Evolutionary conservation across 2,888 invertebrate genomes (phyloP).

Genomic region (Petrolisthes manimaculis): DNA sequence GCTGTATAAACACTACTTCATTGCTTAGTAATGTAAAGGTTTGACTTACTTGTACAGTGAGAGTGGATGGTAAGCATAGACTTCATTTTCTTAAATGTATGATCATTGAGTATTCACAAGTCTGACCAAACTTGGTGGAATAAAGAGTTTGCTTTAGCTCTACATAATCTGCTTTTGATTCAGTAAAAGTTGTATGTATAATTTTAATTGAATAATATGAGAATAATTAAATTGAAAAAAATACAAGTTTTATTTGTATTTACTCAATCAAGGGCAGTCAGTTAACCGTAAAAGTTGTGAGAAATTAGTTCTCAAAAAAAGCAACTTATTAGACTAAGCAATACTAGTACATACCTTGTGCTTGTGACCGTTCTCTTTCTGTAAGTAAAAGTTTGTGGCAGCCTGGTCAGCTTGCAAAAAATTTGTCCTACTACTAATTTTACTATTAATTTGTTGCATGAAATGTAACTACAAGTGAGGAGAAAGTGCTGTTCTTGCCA

Average conservation of each 20-base stretch:
- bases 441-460: constrained; percentile 56
- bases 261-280: constrained; percentile 12
- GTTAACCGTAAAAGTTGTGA: constrained; percentile 5
- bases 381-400: constrained; percentile 59
- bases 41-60: background rate
- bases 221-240: background rate
- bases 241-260: background rate
- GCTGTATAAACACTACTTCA: no score
- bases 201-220: no score
- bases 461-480: constrained; percentile 57
- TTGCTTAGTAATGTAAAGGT: no score
- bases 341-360: constrained; percentile 24
- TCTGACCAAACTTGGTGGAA: no score
- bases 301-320: background rate
- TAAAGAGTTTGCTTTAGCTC: no score
- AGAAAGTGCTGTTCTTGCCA: constrained; percentile 58
- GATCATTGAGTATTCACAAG: background rate
- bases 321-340: constrained; percentile 8
- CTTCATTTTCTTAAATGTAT: background rate
- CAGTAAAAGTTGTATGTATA: no score
- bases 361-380: constrained; percentile 44
- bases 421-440: constrained; percentile 56
- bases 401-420: constrained; percentile 57
- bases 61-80: constrained; percentile 2
- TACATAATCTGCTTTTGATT: no score